Percentiles rank a stretch among this genome's conserved stretches.
Evolutionary conservation across 2,113 vertebrate species (phyloP).

Genomic region (Malaclemys terrapin): DNA sequence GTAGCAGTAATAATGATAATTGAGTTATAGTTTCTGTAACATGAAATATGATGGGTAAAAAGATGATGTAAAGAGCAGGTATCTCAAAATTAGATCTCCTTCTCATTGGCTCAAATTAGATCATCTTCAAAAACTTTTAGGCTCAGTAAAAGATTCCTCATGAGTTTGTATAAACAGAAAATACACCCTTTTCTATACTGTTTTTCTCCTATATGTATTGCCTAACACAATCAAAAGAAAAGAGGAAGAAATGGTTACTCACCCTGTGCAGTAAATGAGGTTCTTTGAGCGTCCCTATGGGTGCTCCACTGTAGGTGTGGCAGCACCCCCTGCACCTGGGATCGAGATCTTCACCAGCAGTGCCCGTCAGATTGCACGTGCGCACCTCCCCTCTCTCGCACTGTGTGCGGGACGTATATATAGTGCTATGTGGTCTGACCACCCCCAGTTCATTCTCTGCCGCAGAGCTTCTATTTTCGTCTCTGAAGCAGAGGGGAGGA

Average conservation of each 20-base stretch:
- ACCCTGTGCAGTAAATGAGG: too few species aligned
- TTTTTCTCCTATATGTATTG: background rate
- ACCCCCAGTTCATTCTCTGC: too few species aligned
- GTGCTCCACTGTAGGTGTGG: too few species aligned
- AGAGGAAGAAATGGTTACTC: background rate
- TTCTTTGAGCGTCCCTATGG: too few species aligned
- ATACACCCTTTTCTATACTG: background rate
- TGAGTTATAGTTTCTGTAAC: slow-evolving; percentile 6
- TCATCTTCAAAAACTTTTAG: background rate
- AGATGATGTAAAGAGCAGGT: background rate
- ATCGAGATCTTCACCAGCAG: too few species aligned
- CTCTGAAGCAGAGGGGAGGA: too few species aligned
- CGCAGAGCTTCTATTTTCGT: too few species aligned
- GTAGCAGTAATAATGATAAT: background rate
- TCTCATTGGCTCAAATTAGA: background rate
- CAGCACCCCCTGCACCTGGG: too few species aligned
- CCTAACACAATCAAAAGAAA: background rate
- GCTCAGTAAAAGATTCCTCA: background rate
- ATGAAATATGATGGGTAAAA: background rate
- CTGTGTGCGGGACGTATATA: too few species aligned
- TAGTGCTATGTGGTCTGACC: too few species aligned
- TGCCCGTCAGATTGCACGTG: too few species aligned
- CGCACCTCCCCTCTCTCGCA: too few species aligned
- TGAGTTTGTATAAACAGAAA: background rate
- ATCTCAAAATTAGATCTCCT: background rate